Conservation (phyloP, 2,113 vertebrate genomes). For the Polypterus senegalus region DNA sequence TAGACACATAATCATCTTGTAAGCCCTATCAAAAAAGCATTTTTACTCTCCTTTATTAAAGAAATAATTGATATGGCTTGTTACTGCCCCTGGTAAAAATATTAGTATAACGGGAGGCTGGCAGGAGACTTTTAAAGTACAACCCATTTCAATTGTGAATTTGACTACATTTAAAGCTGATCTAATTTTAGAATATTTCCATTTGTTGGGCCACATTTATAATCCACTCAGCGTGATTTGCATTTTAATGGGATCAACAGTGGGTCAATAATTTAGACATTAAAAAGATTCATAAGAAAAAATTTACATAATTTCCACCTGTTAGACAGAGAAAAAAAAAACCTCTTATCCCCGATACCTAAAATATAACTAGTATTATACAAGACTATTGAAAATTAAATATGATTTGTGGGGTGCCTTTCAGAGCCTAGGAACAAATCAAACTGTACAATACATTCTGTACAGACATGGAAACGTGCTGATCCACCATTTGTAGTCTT, state of each 20-base stretch:
- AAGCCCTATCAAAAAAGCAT: no score
- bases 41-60: no score
- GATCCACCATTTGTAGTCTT: no score
- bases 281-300: constrained; percentile 41
- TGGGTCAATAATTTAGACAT: constrained; percentile 56
- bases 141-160: constrained; percentile 23
- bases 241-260: constrained; percentile 63
- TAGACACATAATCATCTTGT: no score
- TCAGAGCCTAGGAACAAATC: no score
- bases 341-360: constrained; percentile 22
- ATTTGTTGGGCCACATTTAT: constrained; percentile 29
- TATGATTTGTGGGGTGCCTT: no score
- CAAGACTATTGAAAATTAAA: no score
- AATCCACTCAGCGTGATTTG: constrained; percentile 50
- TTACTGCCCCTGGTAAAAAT: constrained; percentile 1
- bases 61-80: background rate
- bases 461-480: no score
- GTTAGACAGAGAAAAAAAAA: constrained; percentile 45
- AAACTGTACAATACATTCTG: no score
- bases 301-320: constrained; percentile 62
- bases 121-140: constrained; percentile 12
- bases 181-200: constrained; percentile 27
- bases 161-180: constrained; percentile 16
- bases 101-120: constrained; percentile 12
- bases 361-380: no score